These are phyloP conservation scores for Sipha maydis DNA, from an alignment of 2,888 invertebrate genomes.

Conservation along the genomic window DNA sequence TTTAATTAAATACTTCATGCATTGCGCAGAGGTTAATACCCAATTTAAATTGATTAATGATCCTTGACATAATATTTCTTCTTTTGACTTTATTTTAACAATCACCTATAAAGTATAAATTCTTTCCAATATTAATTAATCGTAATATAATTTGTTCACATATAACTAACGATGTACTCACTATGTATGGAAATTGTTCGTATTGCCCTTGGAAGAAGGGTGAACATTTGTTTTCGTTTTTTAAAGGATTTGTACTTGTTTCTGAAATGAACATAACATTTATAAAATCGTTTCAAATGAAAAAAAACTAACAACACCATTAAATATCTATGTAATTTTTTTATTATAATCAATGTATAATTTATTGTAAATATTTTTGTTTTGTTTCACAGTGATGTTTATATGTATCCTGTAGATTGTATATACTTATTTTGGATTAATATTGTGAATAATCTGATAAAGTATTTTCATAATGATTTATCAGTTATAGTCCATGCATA, in stretches of 20 bases:
- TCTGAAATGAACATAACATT: not conserved
- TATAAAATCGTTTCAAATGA: not conserved
- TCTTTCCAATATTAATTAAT: not conserved
- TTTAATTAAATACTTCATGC: constrained; percentile 27
- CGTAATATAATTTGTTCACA: not conserved
- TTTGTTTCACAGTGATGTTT: no score
- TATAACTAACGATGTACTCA: not conserved
- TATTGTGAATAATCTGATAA: no score
- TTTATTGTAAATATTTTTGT: no score
- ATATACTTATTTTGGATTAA: no score
- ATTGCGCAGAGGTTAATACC: constrained; percentile 27
- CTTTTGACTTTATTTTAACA: not conserved
- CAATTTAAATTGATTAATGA: constrained; percentile 30
- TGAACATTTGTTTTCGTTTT: constrained; percentile 15
- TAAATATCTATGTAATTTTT: not conserved
- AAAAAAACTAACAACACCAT: not conserved
- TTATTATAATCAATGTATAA: no score
- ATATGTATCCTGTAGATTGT: no score
- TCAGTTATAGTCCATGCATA: no score
- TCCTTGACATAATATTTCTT: constrained; percentile 23
- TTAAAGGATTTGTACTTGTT: not conserved
- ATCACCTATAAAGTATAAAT: not conserved
- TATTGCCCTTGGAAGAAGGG: not conserved
- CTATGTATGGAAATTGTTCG: constrained; percentile 21
- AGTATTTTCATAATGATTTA: no score